Conservation (phyloP, 1,140 invertebrate genomes). For the Ostrea edulis region DNA sequence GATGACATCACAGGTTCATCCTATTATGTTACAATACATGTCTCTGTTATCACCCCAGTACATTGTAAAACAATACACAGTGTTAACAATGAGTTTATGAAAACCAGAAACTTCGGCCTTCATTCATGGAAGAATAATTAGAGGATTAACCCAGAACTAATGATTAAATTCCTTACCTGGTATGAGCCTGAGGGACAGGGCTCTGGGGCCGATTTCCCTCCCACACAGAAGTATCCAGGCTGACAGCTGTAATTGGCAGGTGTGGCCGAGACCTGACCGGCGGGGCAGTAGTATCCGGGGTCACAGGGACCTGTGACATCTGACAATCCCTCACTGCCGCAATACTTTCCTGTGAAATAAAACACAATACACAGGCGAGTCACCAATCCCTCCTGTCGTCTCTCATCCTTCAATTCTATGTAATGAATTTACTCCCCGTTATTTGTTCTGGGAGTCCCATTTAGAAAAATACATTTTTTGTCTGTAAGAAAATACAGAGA, state of each 20-base stretch:
- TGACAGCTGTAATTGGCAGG: constrained; percentile 74
- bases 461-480: too few species aligned
- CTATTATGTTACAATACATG: constrained; percentile 53
- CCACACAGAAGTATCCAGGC: constrained; percentile 72
- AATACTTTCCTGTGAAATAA: constrained; percentile 69
- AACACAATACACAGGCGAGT: background rate
- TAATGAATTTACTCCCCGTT: too few species aligned
- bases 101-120: too few species aligned
- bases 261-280: constrained; percentile 71
- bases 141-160: background rate
- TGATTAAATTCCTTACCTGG: constrained; percentile 64
- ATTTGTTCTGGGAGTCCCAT: too few species aligned
- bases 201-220: constrained; percentile 63
- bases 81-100: too few species aligned
- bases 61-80: background rate
- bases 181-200: constrained; percentile 73
- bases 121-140: too few species aligned
- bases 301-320: constrained; percentile 68
- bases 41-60: background rate
- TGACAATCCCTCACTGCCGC: constrained; percentile 69
- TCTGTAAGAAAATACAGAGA: too few species aligned
- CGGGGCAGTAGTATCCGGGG: constrained; percentile 75
- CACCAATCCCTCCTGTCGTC: too few species aligned
- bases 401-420: too few species aligned
- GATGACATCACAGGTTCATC: constrained; percentile 59